Evolutionary conservation across 1,140 invertebrate genomes (phyloP).

Genomic region (Aculops lycopersici): DNA sequence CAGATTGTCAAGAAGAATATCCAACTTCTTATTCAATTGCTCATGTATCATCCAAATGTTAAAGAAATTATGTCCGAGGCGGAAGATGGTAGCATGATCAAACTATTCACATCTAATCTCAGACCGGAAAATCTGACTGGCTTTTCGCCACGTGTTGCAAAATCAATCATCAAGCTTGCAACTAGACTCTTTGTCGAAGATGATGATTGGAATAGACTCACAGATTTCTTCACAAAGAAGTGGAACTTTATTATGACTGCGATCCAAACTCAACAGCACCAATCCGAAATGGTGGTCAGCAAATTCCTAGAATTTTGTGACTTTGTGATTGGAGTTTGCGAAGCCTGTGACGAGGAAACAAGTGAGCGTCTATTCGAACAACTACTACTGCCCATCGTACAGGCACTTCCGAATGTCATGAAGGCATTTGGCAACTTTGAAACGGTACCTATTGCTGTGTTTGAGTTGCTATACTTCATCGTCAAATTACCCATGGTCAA

Average conservation of each 20-base stretch:
- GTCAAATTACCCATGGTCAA: constrained; percentile 6
- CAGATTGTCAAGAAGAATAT: constrained; percentile 2
- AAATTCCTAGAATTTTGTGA: constrained; percentile 6
- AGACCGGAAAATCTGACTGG: constrained; percentile 2
- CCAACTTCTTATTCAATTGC: constrained; percentile 3
- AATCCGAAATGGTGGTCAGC: constrained; percentile 2
- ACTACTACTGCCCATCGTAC: constrained; percentile 2
- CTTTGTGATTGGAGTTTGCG: constrained; percentile 3
- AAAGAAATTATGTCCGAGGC: background rate
- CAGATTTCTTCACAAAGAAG: constrained; percentile 2
- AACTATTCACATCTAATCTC: background rate
- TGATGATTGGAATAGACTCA: constrained; percentile 1
- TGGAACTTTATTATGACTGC: background rate
- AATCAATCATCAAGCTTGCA: background rate
- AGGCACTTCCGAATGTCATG: constrained; percentile 17
- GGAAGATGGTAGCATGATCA: background rate
- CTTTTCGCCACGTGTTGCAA: background rate
- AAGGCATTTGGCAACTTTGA: constrained; percentile 46
- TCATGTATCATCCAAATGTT: constrained; percentile 1
- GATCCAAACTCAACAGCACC: background rate
- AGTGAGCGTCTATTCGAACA: background rate
- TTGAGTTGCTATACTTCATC: constrained; percentile 27
- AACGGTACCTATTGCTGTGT: constrained; percentile 35
- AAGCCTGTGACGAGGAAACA: background rate
- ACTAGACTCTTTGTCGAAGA: background rate